Base-by-base conservation (phyloP, 1,140 invertebrate species). In the Lordiphosa collinella region DNA sequence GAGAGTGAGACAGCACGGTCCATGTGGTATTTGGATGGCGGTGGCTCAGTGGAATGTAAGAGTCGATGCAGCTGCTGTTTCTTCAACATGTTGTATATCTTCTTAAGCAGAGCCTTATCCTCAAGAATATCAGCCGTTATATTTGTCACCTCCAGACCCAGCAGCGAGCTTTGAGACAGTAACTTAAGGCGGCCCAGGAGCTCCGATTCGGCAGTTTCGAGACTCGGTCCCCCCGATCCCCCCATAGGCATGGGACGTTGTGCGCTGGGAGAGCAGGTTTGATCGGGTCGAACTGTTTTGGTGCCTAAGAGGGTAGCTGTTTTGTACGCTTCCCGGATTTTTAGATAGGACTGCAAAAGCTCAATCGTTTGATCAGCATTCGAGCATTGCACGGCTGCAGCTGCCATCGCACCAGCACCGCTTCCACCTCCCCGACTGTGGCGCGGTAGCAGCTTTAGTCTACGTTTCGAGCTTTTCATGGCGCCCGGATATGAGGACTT, bases 401-500 rank as follows among this genome's bases (percentile, higher is more conserved):
- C 4, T 44, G 11, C 1, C 9, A 10, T 44, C 25, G 25, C 22
- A 31, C 6, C 22, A 25, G 0, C 43, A 22, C 29, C 25, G 22
- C 93, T 44, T 2, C 37, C 1, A 65, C 60, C 54, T 34, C 29
- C 31, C 29, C 46, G 29, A 10, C 31, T 34, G 35, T 84, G 76
- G 3, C 71, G 58, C 0, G 68, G 51, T 2, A 84, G 44, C 31
- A 60, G 58, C 92, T 94, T 16, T 91, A 93, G 3, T 2, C 91
- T 90, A 9, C 91, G 89, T 31, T 32, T 66, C 0, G 53, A 49
- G 10, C 22, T 61, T 91, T 91, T 36, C 2, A 90, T 89, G 47
- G 92, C 92, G 0, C 94, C 94, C 0, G 93, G 94, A 86, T 94
- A 95, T 0, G 94, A 95, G 12, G 93, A 92, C 84, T 95, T 95